Evolutionary conservation across 2,888 invertebrate species (phyloP).

Genomic region (Xylota sylvarum): DNA sequence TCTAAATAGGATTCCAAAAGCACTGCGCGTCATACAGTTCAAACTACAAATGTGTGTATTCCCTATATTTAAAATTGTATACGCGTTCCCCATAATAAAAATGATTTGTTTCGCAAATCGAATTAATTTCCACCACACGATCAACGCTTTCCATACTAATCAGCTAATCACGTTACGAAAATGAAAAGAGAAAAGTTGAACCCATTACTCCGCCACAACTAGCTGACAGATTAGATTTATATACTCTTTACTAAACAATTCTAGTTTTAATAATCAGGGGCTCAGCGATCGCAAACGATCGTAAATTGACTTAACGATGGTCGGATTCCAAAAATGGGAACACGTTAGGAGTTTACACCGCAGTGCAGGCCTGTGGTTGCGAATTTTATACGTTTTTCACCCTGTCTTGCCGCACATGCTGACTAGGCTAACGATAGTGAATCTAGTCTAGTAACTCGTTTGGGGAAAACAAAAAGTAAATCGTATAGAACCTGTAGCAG

Average conservation of each 20-base stretch:
- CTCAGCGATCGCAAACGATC: background rate
- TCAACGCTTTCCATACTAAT: conserved; percentile 66
- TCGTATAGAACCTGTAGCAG: conserved; percentile 30
- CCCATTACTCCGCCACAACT: background rate
- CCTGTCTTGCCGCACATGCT: conserved; percentile 5
- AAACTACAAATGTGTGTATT: conserved; percentile 12
- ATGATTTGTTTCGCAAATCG: conserved; percentile 41
- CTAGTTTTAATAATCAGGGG: conserved; percentile 18
- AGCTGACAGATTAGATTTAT: conserved; percentile 11
- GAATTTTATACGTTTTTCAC: conserved; percentile 2
- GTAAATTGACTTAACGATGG: conserved; percentile 14
- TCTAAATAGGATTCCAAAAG: background rate
- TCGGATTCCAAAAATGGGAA: conserved; percentile 18
- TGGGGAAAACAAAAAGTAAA: background rate
- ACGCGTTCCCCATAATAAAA: conserved; percentile 27
- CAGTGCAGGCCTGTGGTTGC: background rate
- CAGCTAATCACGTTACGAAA: conserved; percentile 44
- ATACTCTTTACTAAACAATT: conserved; percentile 6
- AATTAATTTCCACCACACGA: conserved; percentile 49
- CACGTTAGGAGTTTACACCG: conserved; percentile 33
- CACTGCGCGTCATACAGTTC: background rate
- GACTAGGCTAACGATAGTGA: conserved; percentile 55
- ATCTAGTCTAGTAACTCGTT: conserved; percentile 40
- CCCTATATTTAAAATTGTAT: conserved; percentile 42
- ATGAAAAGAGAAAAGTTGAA: conserved; percentile 49